Conservation (phyloP, 2,888 invertebrate species). For the Lepidocyrtoides sp. region DNA sequence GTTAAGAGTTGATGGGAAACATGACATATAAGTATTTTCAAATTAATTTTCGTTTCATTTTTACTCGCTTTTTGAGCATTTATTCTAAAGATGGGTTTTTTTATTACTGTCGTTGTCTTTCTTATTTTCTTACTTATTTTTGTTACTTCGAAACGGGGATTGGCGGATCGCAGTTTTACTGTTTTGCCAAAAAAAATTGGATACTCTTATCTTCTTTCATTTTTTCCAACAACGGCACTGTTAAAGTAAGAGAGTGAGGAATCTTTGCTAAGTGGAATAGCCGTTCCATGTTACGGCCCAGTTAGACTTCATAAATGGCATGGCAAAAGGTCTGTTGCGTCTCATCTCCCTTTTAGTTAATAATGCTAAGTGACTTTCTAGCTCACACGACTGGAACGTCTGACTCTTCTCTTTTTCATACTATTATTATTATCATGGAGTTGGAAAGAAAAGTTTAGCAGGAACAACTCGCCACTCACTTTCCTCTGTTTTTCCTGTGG, state of each 20-base stretch:
- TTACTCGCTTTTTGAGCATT: neutral
- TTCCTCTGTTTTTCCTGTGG: slow-evolving; percentile 40
- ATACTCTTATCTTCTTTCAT: neutral
- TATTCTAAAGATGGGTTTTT: neutral
- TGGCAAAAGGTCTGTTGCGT: slow-evolving; percentile 40
- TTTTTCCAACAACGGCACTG: neutral
- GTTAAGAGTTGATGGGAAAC: neutral
- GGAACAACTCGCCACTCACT: slow-evolving; percentile 10
- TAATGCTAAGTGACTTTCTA: slow-evolving; percentile 76
- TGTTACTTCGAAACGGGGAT: neutral
- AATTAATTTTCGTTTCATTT: slow-evolving; percentile 24
- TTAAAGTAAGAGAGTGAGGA: too few relatives aligned
- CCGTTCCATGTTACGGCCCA: neutral
- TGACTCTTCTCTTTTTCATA: slow-evolving; percentile 36
- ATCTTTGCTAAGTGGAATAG: neutral
- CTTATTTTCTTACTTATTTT: too few relatives aligned
- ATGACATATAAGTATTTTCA: neutral
- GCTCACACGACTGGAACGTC: slow-evolving; percentile 55
- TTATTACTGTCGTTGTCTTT: neutral
- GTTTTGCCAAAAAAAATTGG: neutral
- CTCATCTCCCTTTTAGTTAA: slow-evolving; percentile 73
- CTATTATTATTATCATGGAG: neutral
- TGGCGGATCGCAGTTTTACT: neutral
- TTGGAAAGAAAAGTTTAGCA: slow-evolving; percentile 21
- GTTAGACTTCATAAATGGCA: slow-evolving; percentile 23